Conservation (phyloP, 2,797 vertebrate genomes). For the Gymnoscopelus microlampas region DNA sequence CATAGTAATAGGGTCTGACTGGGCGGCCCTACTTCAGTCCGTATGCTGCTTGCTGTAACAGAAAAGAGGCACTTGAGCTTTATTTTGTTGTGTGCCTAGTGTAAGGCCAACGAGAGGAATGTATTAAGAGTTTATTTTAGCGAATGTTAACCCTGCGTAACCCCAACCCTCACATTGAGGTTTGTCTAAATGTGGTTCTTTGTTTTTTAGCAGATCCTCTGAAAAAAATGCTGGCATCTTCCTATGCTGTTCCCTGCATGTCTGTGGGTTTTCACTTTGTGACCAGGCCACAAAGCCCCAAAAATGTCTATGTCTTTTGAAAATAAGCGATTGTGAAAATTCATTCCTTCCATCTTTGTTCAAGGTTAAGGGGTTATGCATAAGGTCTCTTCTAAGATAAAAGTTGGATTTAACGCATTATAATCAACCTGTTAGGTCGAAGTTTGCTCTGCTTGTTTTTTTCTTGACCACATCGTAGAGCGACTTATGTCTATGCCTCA, state of each 20-base stretch:
- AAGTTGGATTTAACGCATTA: no score
- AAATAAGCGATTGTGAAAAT: no score
- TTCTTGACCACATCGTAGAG: not conserved
- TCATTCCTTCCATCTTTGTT: no score
- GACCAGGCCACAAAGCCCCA: no score
- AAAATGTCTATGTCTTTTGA: no score
- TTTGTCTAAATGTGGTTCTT: not conserved
- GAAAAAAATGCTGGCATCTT: no score
- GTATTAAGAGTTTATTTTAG: not conserved
- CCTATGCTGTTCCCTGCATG: no score
- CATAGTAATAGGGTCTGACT: constrained; percentile 31
- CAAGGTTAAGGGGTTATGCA: no score
- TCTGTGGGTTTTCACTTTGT: no score
- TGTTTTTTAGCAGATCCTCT: not conserved
- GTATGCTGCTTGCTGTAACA: constrained; percentile 25
- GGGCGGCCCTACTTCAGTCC: constrained; percentile 27
- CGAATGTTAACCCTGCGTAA: not conserved
- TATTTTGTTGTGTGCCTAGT: not conserved
- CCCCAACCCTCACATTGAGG: not conserved
- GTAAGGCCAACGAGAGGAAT: not conserved
- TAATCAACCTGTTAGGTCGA: no score
- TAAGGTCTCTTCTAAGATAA: no score
- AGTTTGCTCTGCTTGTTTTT: no score
- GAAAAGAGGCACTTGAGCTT: not conserved
- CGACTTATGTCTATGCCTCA: constrained; percentile 9